These are phyloP conservation scores for Alcis repandata DNA, from an alignment of 2,888 invertebrate genomes.

Conservation along the genomic window DNA sequence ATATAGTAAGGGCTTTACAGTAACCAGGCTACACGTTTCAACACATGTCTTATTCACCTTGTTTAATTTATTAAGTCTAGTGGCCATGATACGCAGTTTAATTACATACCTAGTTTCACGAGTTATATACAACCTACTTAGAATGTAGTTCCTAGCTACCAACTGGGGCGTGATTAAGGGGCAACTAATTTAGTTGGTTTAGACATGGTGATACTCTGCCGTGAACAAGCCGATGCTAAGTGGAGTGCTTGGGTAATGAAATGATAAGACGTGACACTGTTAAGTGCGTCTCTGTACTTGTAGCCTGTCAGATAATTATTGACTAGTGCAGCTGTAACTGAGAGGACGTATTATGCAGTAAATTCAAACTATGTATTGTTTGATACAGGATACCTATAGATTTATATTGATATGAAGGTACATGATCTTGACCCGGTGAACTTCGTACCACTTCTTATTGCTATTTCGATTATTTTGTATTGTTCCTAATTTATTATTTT, in stretches of 20 bases:
- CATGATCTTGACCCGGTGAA: too few relatives aligned
- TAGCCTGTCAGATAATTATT: background rate
- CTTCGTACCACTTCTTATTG: too few relatives aligned
- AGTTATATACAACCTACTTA: conserved; percentile 31
- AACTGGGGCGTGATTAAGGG: conserved; percentile 56
- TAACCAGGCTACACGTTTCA: background rate
- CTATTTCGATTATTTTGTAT: too few relatives aligned
- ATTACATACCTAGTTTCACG: conserved; percentile 25
- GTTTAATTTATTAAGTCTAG: conserved; percentile 33
- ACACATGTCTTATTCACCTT: conserved; percentile 2
- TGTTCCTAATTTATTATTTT: too few relatives aligned
- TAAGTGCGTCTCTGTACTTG: conserved; percentile 10
- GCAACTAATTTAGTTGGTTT: conserved; percentile 56
- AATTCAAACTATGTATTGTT: too few relatives aligned
- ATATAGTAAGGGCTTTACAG: too few relatives aligned
- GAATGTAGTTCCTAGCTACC: conserved; percentile 30
- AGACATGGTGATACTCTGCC: conserved; percentile 43
- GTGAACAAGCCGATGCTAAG: conserved; percentile 42
- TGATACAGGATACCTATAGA: too few relatives aligned
- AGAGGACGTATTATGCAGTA: too few relatives aligned
- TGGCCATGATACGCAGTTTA: conserved; percentile 29
- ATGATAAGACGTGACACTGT: conserved; percentile 35
- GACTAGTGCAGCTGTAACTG: background rate
- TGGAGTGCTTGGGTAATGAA: conserved; percentile 42
- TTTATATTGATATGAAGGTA: too few relatives aligned